A percentile compares a stretch with the other conserved stretches of the same genome.
These are phyloP conservation scores for Brachionus calyciflorus DNA, from an alignment of 1,140 invertebrate genomes.

Conservation along the genomic window DNA sequence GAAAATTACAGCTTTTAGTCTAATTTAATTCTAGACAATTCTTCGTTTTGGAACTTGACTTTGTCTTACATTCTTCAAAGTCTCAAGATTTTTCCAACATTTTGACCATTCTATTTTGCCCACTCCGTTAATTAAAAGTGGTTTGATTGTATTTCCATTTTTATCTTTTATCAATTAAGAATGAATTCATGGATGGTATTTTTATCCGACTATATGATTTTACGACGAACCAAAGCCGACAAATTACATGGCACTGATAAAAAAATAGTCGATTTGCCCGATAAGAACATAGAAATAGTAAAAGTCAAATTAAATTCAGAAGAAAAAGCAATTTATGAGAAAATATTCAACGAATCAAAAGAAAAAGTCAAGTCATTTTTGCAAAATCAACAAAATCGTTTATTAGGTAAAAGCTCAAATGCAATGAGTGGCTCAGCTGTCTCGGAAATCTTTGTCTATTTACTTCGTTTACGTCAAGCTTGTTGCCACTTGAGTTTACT, in stretches of 20 bases:
- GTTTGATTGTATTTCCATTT: no score
- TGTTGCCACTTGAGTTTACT: slow-evolving; percentile 83
- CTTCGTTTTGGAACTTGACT: no score
- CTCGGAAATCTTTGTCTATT: slow-evolving; percentile 63
- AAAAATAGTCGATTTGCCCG: slow-evolving; percentile 66
- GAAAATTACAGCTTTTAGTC: no score
- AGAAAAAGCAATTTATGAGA: slow-evolving; percentile 72
- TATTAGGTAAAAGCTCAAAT: slow-evolving; percentile 65
- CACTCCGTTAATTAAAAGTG: no score
- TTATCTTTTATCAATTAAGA: slow-evolving; percentile 60
- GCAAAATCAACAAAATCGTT: slow-evolving; percentile 57
- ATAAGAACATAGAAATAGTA: slow-evolving; percentile 64
- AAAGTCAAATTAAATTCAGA: slow-evolving; percentile 65
- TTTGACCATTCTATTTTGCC: no score
- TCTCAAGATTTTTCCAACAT: no score
- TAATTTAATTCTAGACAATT: no score
- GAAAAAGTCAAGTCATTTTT: slow-evolving; percentile 53
- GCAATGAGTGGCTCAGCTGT: slow-evolving; percentile 64
- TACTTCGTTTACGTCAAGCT: slow-evolving; percentile 79
- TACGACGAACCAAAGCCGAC: slow-evolving; percentile 74
- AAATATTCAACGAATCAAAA: slow-evolving; percentile 57
- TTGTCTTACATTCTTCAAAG: no score
- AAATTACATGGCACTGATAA: slow-evolving; percentile 66
- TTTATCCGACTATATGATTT: slow-evolving; percentile 74
- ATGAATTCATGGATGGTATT: slow-evolving; percentile 72